A percentile compares a stretch with the other conserved stretches of the same genome.
Evolutionary conservation across 2,797 vertebrate species (phyloP).

Genomic region (Acestrorhynchus altus): DNA sequence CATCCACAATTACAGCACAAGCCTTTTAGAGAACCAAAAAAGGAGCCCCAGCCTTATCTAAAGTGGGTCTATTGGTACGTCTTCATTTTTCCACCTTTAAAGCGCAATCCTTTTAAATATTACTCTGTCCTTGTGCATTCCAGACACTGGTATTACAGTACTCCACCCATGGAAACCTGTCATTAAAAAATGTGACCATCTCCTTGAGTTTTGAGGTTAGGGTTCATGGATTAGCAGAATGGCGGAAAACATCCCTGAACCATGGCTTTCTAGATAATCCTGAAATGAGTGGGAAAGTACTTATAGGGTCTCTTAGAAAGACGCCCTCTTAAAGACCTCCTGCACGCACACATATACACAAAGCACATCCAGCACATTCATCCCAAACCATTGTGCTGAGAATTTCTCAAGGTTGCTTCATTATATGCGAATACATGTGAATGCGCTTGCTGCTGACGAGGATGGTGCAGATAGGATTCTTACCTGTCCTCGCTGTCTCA

Average conservation of each 20-base stretch:
- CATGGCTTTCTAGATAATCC: not conserved
- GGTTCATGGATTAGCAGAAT: slow-evolving; percentile 46
- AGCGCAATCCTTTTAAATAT: slow-evolving; percentile 37
- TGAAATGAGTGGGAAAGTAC: slow-evolving; percentile 12
- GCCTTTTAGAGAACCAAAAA: slow-evolving; percentile 29
- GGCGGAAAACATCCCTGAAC: slow-evolving; percentile 16
- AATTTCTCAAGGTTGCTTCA: slow-evolving; percentile 37
- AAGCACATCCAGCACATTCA: slow-evolving; percentile 1
- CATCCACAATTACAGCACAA: slow-evolving; percentile 6
- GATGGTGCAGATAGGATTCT: slow-evolving; percentile 3
- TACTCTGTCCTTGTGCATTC: slow-evolving; percentile 45
- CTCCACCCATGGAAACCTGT: slow-evolving; percentile 42
- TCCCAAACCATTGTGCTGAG: slow-evolving; percentile 3
- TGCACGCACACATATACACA: slow-evolving; percentile 5
- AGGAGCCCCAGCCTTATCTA: slow-evolving; percentile 16
- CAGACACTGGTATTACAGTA: slow-evolving; percentile 38
- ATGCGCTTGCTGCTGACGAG: not conserved
- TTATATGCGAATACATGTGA: not conserved
- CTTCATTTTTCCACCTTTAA: slow-evolving; percentile 21
- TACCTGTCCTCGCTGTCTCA: slow-evolving; percentile 8
- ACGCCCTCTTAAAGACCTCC: slow-evolving; percentile 31
- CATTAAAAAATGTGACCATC: slow-evolving; percentile 18
- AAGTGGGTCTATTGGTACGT: slow-evolving; percentile 51
- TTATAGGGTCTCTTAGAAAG: slow-evolving; percentile 24
- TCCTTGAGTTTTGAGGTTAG: slow-evolving; percentile 47